Base-by-base conservation (phyloP, 2,888 invertebrate genomes). In the Mesorhabditis spiculigera region DNA sequence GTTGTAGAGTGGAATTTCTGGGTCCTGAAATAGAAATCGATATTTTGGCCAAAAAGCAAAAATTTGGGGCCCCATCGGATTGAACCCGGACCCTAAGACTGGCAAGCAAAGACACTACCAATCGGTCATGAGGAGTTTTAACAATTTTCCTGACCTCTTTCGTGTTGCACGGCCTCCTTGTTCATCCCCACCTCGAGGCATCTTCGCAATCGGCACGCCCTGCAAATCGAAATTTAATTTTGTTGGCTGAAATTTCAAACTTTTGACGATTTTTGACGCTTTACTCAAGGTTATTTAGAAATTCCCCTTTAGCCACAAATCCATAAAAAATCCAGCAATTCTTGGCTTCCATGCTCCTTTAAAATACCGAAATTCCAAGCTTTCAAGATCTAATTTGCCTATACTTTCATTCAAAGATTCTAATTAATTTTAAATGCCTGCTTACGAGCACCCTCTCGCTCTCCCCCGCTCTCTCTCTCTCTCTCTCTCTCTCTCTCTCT, bases 111-210 rank as follows among this genome's bases (percentile, higher is more conserved):
- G 28, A 28, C 28, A 28, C 28, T 28, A 28, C 28, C 28, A 28
- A 28, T 28, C 28, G 28, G 28, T 3, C 28, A 28, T 28, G 28
- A 28, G 28, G 28, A 28, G 3, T 28, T 28, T 28, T 28, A 28
- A 28, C 96, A 93, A 86, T 93, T 95, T 64, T 97, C 90, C 1
- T 97, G 97, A 0, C 97, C 97, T 75, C 98, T 90, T 87, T 98
- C 97, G 86, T 97, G 96, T 87, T 98, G 98, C 4, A 98, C 97
- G 72, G 97, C 97, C 93, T 84, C 82, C 69, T 79, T 81, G 87
- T 96, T 96, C 96, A 96, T 96, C 72, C 95, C 95, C 10, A 91
- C 93, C 72, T 92, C 91, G 63, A 95, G 89, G 85, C 97, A 97
- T 86, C 94, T 94, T 69, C 91, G 89, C 8, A 97, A 90, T 13